Evolutionary conservation across 2,888 invertebrate genomes (phyloP).

Genomic region (Rhynchonema sp.): DNA sequence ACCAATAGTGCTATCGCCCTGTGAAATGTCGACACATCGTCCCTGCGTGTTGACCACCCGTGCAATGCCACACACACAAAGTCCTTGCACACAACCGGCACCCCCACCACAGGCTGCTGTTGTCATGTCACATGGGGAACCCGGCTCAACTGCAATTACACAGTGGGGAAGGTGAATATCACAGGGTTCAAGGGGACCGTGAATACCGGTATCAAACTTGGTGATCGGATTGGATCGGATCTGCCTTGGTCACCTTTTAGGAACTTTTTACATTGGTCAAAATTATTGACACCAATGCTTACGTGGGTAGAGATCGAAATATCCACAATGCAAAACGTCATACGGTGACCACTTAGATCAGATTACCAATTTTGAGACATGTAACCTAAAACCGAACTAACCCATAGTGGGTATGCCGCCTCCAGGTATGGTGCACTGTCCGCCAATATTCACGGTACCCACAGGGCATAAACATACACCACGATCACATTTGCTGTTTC

Average conservation of each 20-base stretch:
- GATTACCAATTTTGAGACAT: too few relatives aligned
- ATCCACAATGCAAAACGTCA: too few relatives aligned
- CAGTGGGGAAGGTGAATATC: neutral
- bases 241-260: too few relatives aligned
- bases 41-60: neutral
- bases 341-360: too few relatives aligned
- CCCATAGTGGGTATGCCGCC: neutral
- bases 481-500: neutral
- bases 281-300: too few relatives aligned
- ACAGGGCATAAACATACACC: conserved; percentile 6
- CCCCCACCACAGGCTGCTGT: neutral
- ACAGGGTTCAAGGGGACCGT: too few relatives aligned
- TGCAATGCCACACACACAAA: neutral
- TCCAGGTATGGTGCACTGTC: neutral
- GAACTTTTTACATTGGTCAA: too few relatives aligned
- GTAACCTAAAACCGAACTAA: neutral
- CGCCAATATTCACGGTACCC: neutral
- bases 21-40: neutral
- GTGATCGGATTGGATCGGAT: too few relatives aligned
- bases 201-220: too few relatives aligned
- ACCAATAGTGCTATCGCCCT: neutral
- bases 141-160: neutral
- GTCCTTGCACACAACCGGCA: neutral
- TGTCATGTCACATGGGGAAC: neutral
- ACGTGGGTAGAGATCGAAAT: too few relatives aligned